Evolutionary conservation across 2,888 invertebrate species (phyloP).

Genomic region (Gastracanthus pulcherrimus): DNA sequence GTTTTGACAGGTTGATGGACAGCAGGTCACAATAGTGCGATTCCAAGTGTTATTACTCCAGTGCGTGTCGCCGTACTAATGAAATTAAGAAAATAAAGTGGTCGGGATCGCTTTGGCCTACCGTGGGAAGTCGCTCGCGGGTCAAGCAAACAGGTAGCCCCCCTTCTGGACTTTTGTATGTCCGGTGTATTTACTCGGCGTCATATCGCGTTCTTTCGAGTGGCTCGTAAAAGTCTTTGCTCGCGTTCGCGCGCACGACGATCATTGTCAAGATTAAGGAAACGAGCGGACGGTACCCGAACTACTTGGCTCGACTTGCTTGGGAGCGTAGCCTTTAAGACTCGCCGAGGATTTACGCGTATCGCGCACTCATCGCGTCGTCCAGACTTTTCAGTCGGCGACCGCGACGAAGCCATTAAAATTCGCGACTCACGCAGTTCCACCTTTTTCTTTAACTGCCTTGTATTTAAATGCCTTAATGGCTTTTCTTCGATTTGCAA

Average conservation of each 20-base stretch:
- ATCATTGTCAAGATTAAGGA: conserved; percentile 74
- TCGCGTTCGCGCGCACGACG: conserved; percentile 60
- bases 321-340: conserved; percentile 32
- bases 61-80: conserved; percentile 18
- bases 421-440: conserved; percentile 17
- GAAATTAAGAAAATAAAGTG: conserved; percentile 53
- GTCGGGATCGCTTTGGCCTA: conserved; percentile 46
- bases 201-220: conserved; percentile 59
- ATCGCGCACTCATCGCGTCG: conserved; percentile 27
- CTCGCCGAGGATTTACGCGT: conserved; percentile 42
- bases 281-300: conserved; percentile 60
- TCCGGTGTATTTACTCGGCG: conserved; percentile 51
- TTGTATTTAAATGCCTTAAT: conserved; percentile 21
- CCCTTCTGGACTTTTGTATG: conserved; percentile 59
- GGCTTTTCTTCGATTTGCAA: conserved; percentile 43
- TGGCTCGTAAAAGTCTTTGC: conserved; percentile 70
- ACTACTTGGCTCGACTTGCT: conserved; percentile 25
- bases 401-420: conserved; percentile 32
- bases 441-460: not conserved
- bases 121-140: conserved; percentile 74
- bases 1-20: conserved; percentile 36
- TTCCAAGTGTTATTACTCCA: conserved; percentile 32
- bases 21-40: conserved; percentile 23
- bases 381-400: conserved; percentile 2
- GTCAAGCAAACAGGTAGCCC: conserved; percentile 63